These are phyloP conservation scores for Zaprionus ornatus DNA, from an alignment of 1,140 invertebrate genomes.

Conservation along the genomic window DNA sequence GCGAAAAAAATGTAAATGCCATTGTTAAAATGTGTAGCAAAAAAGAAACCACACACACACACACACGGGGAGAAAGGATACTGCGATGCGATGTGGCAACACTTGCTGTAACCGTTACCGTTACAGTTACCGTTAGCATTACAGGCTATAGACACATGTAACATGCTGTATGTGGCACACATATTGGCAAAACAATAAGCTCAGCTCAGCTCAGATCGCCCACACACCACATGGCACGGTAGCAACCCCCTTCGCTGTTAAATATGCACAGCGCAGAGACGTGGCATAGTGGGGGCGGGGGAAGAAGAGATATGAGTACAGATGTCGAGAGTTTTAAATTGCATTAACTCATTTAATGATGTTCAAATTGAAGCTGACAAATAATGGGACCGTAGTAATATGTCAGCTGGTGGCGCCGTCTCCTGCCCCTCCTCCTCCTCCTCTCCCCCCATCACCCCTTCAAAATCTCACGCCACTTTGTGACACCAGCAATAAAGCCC, in stretches of 20 bases:
- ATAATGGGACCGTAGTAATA: constrained; percentile 30
- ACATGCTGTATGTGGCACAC: constrained; percentile 15
- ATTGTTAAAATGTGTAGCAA: constrained; percentile 43
- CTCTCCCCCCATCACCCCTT: not conserved
- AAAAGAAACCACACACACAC: not conserved
- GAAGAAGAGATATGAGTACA: constrained; percentile 45
- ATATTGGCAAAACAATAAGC: constrained; percentile 27
- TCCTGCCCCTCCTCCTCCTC: constrained; percentile 19
- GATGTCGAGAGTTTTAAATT: constrained; percentile 76
- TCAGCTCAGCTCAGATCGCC: not conserved
- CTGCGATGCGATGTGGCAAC: not conserved
- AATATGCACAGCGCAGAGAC: constrained; percentile 10
- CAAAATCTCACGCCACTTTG: constrained; percentile 36
- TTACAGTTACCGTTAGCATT: not conserved
- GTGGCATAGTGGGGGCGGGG: not conserved
- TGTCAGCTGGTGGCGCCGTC: constrained; percentile 44
- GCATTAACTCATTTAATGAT: constrained; percentile 79
- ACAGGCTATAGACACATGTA: constrained; percentile 27
- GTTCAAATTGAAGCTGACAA: constrained; percentile 69
- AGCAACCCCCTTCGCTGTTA: constrained; percentile 15
- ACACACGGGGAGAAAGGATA: constrained; percentile 13
- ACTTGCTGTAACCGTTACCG: not conserved
- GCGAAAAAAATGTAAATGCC: constrained; percentile 61
- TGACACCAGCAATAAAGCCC: constrained; percentile 36
- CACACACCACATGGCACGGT: not conserved